Evolutionary conservation across 2,888 invertebrate species (phyloP).

Genomic region (Xiphydria camelus): DNA sequence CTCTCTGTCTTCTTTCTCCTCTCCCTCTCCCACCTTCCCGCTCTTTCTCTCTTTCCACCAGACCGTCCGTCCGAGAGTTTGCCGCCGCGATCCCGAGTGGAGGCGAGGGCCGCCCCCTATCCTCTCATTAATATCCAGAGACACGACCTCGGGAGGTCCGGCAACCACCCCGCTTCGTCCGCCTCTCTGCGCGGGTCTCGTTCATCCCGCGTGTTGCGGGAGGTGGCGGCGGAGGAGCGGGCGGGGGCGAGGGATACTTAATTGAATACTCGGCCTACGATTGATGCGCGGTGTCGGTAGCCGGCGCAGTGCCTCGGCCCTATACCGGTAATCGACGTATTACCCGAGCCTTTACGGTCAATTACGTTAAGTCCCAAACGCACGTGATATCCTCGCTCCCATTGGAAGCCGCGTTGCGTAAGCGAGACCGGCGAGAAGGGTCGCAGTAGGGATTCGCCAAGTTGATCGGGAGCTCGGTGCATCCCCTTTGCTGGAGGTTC

Average conservation of each 20-base stretch:
- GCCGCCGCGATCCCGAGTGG: slow-evolving; percentile 27
- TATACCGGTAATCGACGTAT: slow-evolving; percentile 39
- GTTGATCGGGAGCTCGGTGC: neutral
- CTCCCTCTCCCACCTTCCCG: slow-evolving; percentile 19
- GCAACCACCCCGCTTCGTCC: slow-evolving; percentile 9
- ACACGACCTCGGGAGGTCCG: slow-evolving; percentile 30
- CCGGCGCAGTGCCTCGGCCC: slow-evolving; percentile 16
- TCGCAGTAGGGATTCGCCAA: no score
- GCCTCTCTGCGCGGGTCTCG: slow-evolving; percentile 12
- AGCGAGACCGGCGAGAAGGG: no score
- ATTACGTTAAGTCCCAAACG: slow-evolving; percentile 37
- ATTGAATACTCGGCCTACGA: slow-evolving; percentile 49
- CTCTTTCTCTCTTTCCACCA: slow-evolving; percentile 8
- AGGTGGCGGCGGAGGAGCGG: no score
- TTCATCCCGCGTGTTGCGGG: slow-evolving; percentile 18
- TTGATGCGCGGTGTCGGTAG: slow-evolving; percentile 48
- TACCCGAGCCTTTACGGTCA: slow-evolving; percentile 36
- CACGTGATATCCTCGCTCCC: no score
- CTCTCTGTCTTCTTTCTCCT: slow-evolving; percentile 20
- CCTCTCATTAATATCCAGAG: slow-evolving; percentile 40
- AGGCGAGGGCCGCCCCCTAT: slow-evolving; percentile 12
- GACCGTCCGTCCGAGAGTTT: slow-evolving; percentile 26
- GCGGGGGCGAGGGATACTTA: no score
- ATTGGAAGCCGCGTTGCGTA: no score
- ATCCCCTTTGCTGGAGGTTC: slow-evolving; percentile 1